These are phyloP conservation scores for Xanthia icteritia DNA, from an alignment of 2,888 invertebrate species.

Conservation along the genomic window DNA sequence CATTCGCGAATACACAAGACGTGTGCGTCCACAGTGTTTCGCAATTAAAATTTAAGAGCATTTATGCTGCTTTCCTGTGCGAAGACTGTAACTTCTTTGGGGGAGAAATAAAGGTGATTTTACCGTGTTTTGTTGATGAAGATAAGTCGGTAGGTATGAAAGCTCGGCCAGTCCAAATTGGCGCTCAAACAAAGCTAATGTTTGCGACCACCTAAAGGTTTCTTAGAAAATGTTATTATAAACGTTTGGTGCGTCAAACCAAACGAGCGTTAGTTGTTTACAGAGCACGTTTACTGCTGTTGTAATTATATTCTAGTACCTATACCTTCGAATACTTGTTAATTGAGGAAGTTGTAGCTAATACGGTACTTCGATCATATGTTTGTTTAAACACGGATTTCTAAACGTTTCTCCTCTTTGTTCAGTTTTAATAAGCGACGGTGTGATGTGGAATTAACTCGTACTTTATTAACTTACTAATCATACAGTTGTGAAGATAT, in stretches of 20 bases:
- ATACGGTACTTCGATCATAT: constrained; percentile 67
- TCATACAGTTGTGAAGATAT: constrained; percentile 44
- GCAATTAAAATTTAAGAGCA: constrained; percentile 85
- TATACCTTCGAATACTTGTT: constrained; percentile 70
- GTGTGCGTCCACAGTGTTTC: constrained; percentile 77
- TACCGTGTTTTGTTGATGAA: constrained; percentile 48
- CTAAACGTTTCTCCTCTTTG: constrained; percentile 57
- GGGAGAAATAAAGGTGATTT: constrained; percentile 64
- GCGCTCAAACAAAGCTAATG: constrained; percentile 84
- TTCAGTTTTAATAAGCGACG: constrained; percentile 63
- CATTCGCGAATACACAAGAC: constrained; percentile 81
- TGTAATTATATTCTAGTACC: constrained; percentile 73
- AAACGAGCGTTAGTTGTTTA: constrained; percentile 74
- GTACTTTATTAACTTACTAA: constrained; percentile 54
- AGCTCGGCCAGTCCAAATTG: constrained; percentile 83
- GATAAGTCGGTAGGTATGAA: constrained; percentile 70
- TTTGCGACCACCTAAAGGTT: constrained; percentile 89
- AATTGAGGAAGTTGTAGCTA: constrained; percentile 79
- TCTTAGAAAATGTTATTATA: constrained; percentile 78
- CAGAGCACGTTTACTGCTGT: constrained; percentile 71
- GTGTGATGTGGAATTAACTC: constrained; percentile 54
- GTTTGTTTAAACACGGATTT: constrained; percentile 68
- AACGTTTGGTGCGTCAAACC: constrained; percentile 65
- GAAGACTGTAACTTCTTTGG: constrained; percentile 56
- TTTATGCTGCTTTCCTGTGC: constrained; percentile 64